Conservation (phyloP, 2,113 vertebrate genomes). For the Antennarius striatus region DNA sequence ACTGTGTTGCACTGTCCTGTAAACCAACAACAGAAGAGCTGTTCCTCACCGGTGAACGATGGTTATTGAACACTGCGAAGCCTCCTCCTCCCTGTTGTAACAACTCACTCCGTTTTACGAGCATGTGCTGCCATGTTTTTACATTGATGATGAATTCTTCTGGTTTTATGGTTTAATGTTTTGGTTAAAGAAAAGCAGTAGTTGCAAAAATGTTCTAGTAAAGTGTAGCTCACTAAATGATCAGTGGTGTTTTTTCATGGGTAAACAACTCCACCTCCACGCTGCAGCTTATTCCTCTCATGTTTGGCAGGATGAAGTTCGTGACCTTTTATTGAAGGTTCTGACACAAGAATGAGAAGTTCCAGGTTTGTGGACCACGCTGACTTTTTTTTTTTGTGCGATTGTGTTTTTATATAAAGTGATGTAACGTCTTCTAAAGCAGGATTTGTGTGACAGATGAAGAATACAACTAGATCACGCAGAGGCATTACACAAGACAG, state of each 20-base stretch:
- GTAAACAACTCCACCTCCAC: constrained; percentile 31
- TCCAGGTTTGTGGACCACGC: constrained; percentile 37
- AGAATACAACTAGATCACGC: constrained; percentile 16
- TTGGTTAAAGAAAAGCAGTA: constrained; percentile 14
- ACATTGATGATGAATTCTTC: constrained; percentile 39
- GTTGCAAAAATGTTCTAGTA: constrained; percentile 28
- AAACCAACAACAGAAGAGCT: constrained; percentile 29
- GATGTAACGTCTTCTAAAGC: constrained; percentile 62
- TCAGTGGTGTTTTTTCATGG: constrained; percentile 12
- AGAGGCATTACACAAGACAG: constrained; percentile 43
- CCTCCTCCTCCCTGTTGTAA: constrained; percentile 4
- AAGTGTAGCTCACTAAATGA: constrained; percentile 44
- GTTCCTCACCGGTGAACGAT: constrained; percentile 23
- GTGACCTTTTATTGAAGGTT: constrained; percentile 7
- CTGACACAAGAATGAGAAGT: constrained; percentile 12
- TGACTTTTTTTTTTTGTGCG: constrained; percentile 37
- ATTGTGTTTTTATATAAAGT: constrained; percentile 63
- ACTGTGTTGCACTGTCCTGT: constrained; percentile 63
- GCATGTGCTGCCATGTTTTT: constrained; percentile 65
- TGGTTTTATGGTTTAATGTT: constrained; percentile 19
- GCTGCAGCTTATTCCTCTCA: constrained; percentile 39
- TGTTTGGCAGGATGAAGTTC: too few species aligned
- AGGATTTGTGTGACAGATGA: constrained; percentile 32
- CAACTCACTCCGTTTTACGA: constrained; percentile 33
- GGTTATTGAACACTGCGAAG: constrained; percentile 24